Evolutionary conservation across 2,888 invertebrate genomes (phyloP), one percentile per base, ranked within the genome.

Genomic region (Mesochorus sp.): DNA sequence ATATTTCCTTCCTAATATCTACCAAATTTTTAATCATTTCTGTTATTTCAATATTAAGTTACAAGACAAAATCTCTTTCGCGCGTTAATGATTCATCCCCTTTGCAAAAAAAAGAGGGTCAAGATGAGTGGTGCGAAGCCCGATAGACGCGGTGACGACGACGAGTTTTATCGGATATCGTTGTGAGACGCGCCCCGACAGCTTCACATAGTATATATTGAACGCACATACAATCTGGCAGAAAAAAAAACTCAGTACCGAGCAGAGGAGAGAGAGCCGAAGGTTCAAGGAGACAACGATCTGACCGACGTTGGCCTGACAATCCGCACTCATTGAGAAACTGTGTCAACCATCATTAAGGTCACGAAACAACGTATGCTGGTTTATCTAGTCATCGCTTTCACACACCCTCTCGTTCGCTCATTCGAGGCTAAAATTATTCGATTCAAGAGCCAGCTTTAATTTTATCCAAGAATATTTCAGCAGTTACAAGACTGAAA

Each of bases 261-360:
- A 28, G 49, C 62, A 57, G n/a, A n/a, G n/a, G n/a, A n/a, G n/a
- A n/a, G 31, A 68, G 57, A 62, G 55, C 57, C 70, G 42, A 64
- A 59, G 59, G 66, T 34, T 53, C 72, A 67, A 53, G 44, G 59
- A 55, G 24, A 61, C 49, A 31, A 34, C 49, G 51, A 68, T 26
- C 34, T 71, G 64, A 42, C 76, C 44, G 53, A 55, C 64, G 76
- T 80, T 77, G 81, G 61, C 76, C 78, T 73, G 61, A 70, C 70
- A 80, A 71, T 62, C 76, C 76, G 64, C 42, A 55, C 80, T 80
- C 81, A 79, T 81, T 73, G 76, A 80, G 81, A 85, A 85, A 83
- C 81, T 84, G 81, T 85, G 84, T 85, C 85, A 85, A 82, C 81
- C 79, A 82, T 85, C 82, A 81, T 85, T 84, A 85, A 72, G 73